Evolutionary conservation across 1,140 invertebrate species (phyloP).

Genomic region (Drosophila suzukii): DNA sequence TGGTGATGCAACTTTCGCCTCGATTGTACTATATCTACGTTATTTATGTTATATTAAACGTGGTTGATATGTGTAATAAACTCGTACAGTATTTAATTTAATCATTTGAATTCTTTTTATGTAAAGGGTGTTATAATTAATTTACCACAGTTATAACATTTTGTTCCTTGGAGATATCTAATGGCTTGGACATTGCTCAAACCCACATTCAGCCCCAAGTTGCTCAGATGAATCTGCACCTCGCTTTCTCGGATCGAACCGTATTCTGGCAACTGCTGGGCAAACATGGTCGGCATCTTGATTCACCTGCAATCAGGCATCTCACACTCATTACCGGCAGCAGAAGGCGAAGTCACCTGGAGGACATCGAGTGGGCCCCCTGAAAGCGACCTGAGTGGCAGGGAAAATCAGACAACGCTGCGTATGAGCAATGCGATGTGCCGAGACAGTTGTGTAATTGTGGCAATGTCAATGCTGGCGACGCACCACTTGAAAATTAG

Average conservation of each 20-base stretch:
- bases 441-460: conserved; percentile 39
- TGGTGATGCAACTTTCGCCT: too few relatives aligned
- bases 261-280: conserved; percentile 10
- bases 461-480: conserved; percentile 39
- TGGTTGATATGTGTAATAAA: too few relatives aligned
- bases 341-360: conserved; percentile 27
- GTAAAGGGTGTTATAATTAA: background rate
- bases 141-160: too few relatives aligned
- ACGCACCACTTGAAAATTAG: conserved; percentile 73
- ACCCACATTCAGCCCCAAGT: background rate
- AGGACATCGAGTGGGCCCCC: conserved; percentile 36
- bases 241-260: background rate
- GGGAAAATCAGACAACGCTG: conserved; percentile 40
- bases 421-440: conserved; percentile 73
- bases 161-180: too few relatives aligned
- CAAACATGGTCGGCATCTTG: conserved; percentile 13
- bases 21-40: too few relatives aligned
- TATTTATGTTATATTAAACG: too few relatives aligned
- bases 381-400: conserved; percentile 1
- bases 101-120: too few relatives aligned
- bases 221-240: background rate
- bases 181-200: background rate
- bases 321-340: conserved; percentile 39
- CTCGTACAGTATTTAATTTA: background rate
- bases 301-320: conserved; percentile 35